Conservation (phyloP, 2,113 vertebrate genomes). For the Chaetorhynchus papuensis region DNA sequence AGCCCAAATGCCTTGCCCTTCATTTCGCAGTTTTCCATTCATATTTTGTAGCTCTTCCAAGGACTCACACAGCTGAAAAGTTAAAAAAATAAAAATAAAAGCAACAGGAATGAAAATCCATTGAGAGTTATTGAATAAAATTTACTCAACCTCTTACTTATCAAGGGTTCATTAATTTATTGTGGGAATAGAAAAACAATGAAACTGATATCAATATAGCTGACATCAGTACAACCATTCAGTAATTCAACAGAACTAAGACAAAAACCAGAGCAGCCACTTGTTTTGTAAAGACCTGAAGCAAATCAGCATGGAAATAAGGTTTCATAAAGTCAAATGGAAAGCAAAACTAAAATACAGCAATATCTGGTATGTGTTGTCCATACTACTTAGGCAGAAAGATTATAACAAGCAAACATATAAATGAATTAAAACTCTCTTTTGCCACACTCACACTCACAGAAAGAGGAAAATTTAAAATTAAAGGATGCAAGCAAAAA, state of each 20-base stretch:
- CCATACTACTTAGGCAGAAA: background rate
- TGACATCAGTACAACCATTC: background rate
- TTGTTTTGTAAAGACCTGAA: background rate
- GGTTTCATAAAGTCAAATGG: background rate
- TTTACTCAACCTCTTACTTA: background rate
- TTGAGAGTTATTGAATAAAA: background rate
- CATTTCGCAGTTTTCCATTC: conserved; percentile 87
- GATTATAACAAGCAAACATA: background rate
- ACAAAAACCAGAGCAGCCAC: background rate
- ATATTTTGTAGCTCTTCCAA: conserved; percentile 93
- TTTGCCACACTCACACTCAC: background rate
- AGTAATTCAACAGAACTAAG: background rate
- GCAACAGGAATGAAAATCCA: background rate
- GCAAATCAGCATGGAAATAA: background rate
- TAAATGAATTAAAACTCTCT: background rate
- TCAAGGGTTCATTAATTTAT: background rate
- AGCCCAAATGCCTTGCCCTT: conserved; percentile 93
- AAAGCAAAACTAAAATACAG: background rate
- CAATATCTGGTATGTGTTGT: background rate
- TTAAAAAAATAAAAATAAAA: background rate
- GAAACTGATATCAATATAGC: background rate
- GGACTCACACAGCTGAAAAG: conserved; percentile 89
- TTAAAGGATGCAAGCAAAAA: background rate
- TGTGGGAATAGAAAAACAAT: background rate
- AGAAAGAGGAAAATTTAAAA: background rate